Evolutionary conservation across 1,140 invertebrate genomes (phyloP).

Genomic region (Pogonomyrmex californicus): DNA sequence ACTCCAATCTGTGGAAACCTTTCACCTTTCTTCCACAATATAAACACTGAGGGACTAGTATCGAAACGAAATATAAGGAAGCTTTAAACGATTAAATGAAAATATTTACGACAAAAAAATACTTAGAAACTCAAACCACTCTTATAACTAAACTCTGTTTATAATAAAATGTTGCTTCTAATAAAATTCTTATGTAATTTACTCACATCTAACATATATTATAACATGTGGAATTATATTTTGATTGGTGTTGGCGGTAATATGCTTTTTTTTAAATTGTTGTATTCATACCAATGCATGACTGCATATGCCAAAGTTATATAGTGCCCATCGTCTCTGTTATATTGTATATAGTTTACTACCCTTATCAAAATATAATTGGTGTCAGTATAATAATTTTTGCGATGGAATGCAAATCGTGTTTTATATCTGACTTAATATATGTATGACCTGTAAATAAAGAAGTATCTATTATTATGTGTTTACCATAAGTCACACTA

Average conservation of each 20-base stretch:
- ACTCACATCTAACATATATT: neutral
- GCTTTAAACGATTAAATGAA: no score
- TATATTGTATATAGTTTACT: neutral
- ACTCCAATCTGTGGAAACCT: no score
- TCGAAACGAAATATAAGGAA: no score
- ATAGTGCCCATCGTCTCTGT: neutral
- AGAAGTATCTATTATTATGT: conserved; percentile 3
- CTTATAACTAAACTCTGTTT: no score
- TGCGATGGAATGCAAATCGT: neutral
- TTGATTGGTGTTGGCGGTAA: neutral
- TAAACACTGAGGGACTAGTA: no score
- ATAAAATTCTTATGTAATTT: no score
- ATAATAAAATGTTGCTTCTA: no score
- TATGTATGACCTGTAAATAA: neutral
- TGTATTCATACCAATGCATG: neutral
- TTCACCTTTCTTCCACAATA: no score
- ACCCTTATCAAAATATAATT: neutral
- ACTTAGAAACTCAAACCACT: no score
- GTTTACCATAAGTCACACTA: neutral
- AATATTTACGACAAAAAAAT: no score
- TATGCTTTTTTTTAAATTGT: conserved; percentile 16
- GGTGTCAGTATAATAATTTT: neutral
- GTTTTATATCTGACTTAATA: neutral
- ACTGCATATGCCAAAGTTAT: neutral
- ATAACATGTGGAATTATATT: neutral